Evolutionary conservation across 2,113 vertebrate genomes (phyloP).

Genomic region (Chaenogobius annularis): DNA sequence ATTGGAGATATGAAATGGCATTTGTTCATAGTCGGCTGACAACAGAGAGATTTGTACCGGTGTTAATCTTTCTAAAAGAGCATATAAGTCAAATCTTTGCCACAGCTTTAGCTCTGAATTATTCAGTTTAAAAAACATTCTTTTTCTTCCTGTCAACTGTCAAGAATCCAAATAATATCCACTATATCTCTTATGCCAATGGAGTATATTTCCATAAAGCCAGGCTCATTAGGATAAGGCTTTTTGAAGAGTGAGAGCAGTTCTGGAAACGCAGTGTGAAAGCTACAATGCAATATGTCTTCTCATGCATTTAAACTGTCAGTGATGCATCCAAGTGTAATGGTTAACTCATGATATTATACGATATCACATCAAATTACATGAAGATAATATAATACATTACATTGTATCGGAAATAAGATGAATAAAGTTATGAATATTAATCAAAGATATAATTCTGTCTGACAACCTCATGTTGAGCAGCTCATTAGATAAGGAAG

Average conservation of each 20-base stretch:
- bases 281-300: conserved; percentile 13
- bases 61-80: conserved; percentile 76
- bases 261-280: neutral
- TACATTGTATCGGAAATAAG: neutral
- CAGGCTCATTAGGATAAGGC: conserved; percentile 47
- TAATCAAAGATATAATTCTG: neutral
- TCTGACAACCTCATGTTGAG: neutral
- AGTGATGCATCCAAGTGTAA: conserved; percentile 19
- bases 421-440: neutral
- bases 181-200: conserved; percentile 27
- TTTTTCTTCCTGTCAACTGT: conserved; percentile 51
- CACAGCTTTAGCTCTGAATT: conserved; percentile 65
- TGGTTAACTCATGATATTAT: neutral
- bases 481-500: neutral
- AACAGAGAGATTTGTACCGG: conserved; percentile 66
- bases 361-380: too few relatives aligned
- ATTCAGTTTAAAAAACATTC: conserved; percentile 67
- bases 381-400: neutral
- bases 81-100: conserved; percentile 66
- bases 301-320: conserved; percentile 13
- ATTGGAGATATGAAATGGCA: conserved; percentile 59
- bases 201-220: conserved; percentile 30
- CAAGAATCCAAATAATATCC: conserved; percentile 43
- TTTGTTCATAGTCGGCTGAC: conserved; percentile 70
- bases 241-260: conserved; percentile 20